A percentile compares a stretch with the other conserved stretches of the same genome.
Evolutionary conservation across 2,113 vertebrate species (phyloP).

Genomic region (Hyperoodon ampullatus): DNA sequence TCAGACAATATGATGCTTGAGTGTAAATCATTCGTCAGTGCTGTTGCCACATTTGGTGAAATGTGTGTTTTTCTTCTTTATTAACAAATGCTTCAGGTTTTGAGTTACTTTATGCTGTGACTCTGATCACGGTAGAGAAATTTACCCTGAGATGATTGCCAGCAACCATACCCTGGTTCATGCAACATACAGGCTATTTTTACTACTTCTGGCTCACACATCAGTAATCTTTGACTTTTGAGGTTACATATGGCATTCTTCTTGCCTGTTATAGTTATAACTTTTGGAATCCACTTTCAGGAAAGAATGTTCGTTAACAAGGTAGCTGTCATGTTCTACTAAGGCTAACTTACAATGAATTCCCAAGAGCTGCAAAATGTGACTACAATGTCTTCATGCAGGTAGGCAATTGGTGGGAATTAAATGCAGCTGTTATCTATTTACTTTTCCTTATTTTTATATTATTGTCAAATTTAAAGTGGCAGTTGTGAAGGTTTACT

Average conservation of each 20-base stretch:
- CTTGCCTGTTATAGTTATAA: constrained; percentile 25
- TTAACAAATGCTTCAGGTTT: constrained; percentile 4
- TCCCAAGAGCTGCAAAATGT: background rate
- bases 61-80: background rate
- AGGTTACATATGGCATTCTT: constrained; percentile 34
- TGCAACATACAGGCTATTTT: constrained; percentile 8
- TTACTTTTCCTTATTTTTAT: background rate
- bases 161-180: background rate
- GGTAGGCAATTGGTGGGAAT: background rate
- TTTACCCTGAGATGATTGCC: constrained; percentile 41
- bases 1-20: background rate
- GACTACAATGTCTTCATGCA: background rate
- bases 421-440: background rate
- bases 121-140: constrained; percentile 6
- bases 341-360: background rate
- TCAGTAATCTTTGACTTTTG: constrained; percentile 50
- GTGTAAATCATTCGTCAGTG: background rate
- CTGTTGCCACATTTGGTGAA: background rate
- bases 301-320: constrained; percentile 12
- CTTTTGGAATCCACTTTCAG: background rate
- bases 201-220: background rate
- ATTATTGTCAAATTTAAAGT: background rate
- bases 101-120: constrained; percentile 52
- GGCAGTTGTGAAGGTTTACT: background rate
- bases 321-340: background rate